A percentile compares a stretch with the other conserved stretches of the same genome.
Evolutionary conservation across 2,797 vertebrate genomes (phyloP).

Genomic region (Cichlasoma orientale): DNA sequence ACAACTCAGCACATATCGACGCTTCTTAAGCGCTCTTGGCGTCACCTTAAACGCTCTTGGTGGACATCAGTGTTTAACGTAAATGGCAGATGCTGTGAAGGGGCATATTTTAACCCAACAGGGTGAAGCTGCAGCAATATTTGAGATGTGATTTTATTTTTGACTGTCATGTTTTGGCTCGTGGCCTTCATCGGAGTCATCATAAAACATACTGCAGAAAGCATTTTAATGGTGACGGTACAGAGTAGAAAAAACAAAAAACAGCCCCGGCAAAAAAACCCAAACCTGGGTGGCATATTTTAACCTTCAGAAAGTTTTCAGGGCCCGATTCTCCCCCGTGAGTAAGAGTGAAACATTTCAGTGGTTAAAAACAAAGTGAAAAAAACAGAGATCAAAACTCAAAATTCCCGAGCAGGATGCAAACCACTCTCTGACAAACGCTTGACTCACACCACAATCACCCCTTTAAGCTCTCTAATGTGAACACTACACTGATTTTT

Average conservation of each 20-base stretch:
- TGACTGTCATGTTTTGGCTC: rapidly evolving
- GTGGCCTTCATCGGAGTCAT: neutral
- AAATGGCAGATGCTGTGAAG: rapidly evolving
- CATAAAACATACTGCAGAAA: rapidly evolving
- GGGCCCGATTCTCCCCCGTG: neutral
- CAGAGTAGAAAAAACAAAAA: no score
- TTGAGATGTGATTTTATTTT: neutral
- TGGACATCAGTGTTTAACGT: neutral
- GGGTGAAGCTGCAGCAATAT: rapidly evolving
- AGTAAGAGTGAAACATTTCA: neutral
- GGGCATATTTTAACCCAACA: rapidly evolving
- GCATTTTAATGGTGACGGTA: no score
- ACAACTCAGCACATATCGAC: neutral
- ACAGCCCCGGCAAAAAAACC: neutral
- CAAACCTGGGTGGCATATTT: neutral
- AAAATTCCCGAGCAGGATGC: neutral
- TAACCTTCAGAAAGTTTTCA: neutral
- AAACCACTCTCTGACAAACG: neutral
- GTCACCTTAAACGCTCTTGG: neutral
- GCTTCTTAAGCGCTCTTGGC: neutral
- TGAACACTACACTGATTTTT: neutral
- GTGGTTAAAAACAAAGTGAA: neutral
- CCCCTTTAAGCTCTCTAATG: neutral
- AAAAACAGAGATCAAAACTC: neutral
- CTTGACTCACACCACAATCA: neutral